Evolutionary conservation across 2,113 vertebrate genomes (phyloP), one percentile per base, ranked within the genome.

Genomic region (Anhinga rufa): DNA sequence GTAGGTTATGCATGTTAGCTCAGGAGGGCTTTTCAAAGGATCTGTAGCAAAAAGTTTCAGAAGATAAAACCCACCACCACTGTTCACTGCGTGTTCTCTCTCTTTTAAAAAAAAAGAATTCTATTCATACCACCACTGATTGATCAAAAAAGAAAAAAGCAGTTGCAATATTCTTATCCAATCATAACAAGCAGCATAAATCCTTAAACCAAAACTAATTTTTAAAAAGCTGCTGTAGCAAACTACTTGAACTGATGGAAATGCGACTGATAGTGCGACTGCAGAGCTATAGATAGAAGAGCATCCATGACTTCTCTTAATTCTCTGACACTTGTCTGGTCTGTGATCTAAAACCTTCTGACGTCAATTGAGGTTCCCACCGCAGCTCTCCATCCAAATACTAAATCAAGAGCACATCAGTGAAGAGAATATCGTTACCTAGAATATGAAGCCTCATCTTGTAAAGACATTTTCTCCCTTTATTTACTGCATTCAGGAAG

Each of bases 211-310:
- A 71, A 95, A 87, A 25, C 65, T 88, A 71, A 90, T 90, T 92
- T 94, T 86, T 70, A 32, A 83, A 66, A 51, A 92, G 78, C 58
- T 86, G 81, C 71, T 1, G 2, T 81, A 31, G 58, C 3, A 65
- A 94, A 90, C 11, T 77, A n/a, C 95, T 95, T 86, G 85, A 88
- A 52, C 88, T 66, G 77, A 55, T 66, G 87, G 31, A 40, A 82
- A 83, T 10, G 1, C 2, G 1, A 29, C 75, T 22, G 66, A 57
- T 71, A 66, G 79, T 4, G 7, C 0, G 5, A 58, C 93, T 95
- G 93, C 94, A 93, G 95, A 92, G 90, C 92, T 94, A 96, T 87
- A 97, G 82, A 92, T 93, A 96, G 91, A 75, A 96, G 69, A 94
- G 75, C 79, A 95, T 10, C 77, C 74, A 5, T 1, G 0, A 29